phyloP scores from a whole-genome alignment of 1,140 invertebrate genomes.

The Eufriesea mexicana region DNA sequence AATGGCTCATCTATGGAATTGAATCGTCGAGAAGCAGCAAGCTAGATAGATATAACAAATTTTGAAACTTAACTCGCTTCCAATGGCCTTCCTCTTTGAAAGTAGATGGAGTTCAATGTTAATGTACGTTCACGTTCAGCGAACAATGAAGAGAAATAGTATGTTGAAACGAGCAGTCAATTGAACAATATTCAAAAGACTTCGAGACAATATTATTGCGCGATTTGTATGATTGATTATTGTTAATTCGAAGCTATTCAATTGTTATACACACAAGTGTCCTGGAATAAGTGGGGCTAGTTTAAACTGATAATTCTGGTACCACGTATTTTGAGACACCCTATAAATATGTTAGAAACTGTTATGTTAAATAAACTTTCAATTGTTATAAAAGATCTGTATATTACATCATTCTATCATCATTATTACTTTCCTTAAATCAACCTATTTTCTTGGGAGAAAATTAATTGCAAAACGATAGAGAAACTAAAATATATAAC shows the following conservation, averaged over 20 bases:
- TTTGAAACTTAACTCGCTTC: not conserved
- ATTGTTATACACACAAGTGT: not conserved
- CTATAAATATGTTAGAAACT: not conserved
- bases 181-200: not conserved
- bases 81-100: constrained; percentile 10
- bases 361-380: constrained; percentile 11
- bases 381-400: not conserved
- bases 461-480: not conserved
- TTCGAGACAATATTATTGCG: constrained; percentile 17
- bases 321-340: not conserved
- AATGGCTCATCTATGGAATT: not conserved
- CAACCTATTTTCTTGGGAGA: not conserved
- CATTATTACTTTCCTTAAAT: not conserved
- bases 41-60: not conserved
- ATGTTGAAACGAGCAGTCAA: not conserved
- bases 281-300: not conserved
- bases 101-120: not conserved
- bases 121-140: not conserved
- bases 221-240: constrained; percentile 1
- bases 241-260: not conserved
- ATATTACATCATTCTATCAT: not conserved
- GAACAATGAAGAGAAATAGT: not conserved
- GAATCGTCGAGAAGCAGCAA: not conserved
- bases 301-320: not conserved
- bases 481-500: too few relatives aligned